These are phyloP conservation scores for Listrodromus nycthemerus DNA, from an alignment of 2,888 invertebrate genomes.

Conservation along the genomic window DNA sequence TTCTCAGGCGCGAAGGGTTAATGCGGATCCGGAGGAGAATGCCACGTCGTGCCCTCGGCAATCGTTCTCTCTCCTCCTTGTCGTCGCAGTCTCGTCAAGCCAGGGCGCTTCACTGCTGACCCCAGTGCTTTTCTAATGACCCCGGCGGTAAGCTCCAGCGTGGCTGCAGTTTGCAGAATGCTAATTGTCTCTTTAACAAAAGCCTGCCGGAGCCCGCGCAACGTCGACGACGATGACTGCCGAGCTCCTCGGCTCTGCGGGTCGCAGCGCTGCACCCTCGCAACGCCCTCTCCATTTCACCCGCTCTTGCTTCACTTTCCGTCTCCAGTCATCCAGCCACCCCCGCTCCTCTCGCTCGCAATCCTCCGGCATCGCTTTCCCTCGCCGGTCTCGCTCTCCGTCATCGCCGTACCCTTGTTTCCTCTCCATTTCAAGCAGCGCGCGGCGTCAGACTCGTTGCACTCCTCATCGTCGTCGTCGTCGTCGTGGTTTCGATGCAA, in stretches of 20 bases:
- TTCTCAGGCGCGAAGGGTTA: slow-evolving; percentile 16
- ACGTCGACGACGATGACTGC: slow-evolving; percentile 51
- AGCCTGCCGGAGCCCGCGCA: slow-evolving; percentile 57
- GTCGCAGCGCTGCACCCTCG: slow-evolving; percentile 27
- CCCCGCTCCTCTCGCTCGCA: slow-evolving; percentile 36
- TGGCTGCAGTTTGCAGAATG: slow-evolving; percentile 72
- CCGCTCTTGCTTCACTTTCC: slow-evolving; percentile 53
- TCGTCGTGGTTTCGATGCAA: slow-evolving; percentile 2
- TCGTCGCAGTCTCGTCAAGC: slow-evolving; percentile 48
- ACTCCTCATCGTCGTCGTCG: slow-evolving; percentile 4
- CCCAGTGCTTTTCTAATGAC: slow-evolving; percentile 70
- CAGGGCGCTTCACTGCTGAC: slow-evolving; percentile 47
- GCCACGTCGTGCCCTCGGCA: slow-evolving; percentile 15
- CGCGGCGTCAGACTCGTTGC: slow-evolving; percentile 6
- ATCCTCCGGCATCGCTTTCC: slow-evolving; percentile 22
- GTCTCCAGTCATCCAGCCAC: slow-evolving; percentile 24
- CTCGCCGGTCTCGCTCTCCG: slow-evolving; percentile 29
- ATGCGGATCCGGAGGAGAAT: slow-evolving; percentile 16
- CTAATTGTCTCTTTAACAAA: slow-evolving; percentile 76
- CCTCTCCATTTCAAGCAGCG: slow-evolving; percentile 37
- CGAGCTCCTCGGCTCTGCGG: slow-evolving; percentile 42
- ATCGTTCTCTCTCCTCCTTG: slow-evolving; percentile 36
- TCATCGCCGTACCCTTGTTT: slow-evolving; percentile 49
- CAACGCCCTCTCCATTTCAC: slow-evolving; percentile 43
- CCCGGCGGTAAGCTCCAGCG: slow-evolving; percentile 52